Evolutionary conservation across 1,140 invertebrate genomes (phyloP), one percentile per base, ranked within the genome.

Genomic region (Lepidurus couesii): DNA sequence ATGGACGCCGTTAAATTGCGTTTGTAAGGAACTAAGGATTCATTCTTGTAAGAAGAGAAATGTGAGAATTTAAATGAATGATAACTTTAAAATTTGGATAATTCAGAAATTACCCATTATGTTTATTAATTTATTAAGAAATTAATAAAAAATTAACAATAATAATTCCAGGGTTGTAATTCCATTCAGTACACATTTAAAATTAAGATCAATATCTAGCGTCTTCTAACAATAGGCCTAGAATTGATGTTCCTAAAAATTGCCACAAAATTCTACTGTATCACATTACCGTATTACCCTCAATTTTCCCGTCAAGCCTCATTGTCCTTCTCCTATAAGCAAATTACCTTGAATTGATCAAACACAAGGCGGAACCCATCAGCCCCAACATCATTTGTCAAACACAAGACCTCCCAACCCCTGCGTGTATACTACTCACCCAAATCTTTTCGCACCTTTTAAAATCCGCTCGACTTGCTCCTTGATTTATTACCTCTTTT

Each of bases 351-450:
- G 21, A 65, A 65, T 65, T 65, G 53, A 65, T 65, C 53, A 65
- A 65, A 65, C 53, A 65, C 53, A 65, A 65, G 53, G 53, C 53
- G 53, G 53, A 65, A 65, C 53, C 53, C 21, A 65, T 65, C 53
- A 65, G 53, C 16, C 8, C n/a, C 21, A 4, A 34, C 34, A 21
- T 16, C 53, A 65, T 65, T 65, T 65, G 1, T 65, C 53, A 65
- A 7, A 65, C 53, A 65, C 53, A 21, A 21, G 21, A 65, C 53
- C 53, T 24, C 13, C 7, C 13, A n/a, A 65, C 16, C 53, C 53
- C 53, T 65, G 9, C 6, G 6, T 65, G 16, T 21, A 16, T 21
- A 13, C n/a, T n/a, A n/a, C 53, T 65, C 53, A 13, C 16, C 21
- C 16, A 65, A 13, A 21, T 65, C 53, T 65, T 65, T 65, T 21